Conservation (phyloP, 2,888 invertebrate genomes). For the Pteria penguin region DNA sequence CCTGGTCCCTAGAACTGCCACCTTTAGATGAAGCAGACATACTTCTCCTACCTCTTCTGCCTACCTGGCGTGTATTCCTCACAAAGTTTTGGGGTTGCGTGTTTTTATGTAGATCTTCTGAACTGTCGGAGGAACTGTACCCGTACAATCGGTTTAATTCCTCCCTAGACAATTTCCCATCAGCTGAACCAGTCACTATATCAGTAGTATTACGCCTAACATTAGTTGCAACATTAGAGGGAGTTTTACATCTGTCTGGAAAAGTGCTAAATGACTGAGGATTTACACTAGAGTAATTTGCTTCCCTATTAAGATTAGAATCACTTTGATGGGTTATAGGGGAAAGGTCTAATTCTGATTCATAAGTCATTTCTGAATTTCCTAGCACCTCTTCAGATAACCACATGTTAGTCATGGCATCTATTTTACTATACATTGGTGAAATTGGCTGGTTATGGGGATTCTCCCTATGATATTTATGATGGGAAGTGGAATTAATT, state of each 20-base stretch:
- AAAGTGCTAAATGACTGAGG: background rate
- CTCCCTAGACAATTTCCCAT: background rate
- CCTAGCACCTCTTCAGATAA: background rate
- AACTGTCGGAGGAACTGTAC: constrained; percentile 8
- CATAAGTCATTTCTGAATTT: background rate
- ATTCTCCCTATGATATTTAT: too few species aligned
- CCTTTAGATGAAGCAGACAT: background rate
- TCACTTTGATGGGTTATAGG: constrained; percentile 3
- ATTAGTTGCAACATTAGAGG: background rate
- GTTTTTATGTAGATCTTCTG: background rate
- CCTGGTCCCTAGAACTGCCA: constrained; percentile 17
- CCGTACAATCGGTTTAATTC: background rate
- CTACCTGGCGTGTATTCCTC: constrained; percentile 15
- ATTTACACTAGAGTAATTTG: background rate
- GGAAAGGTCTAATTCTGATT: background rate
- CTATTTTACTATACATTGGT: background rate
- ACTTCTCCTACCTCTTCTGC: constrained; percentile 32
- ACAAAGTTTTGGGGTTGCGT: background rate
- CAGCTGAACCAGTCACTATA: background rate
- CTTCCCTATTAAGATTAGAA: background rate
- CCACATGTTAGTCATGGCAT: background rate
- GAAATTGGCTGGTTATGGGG: too few species aligned
- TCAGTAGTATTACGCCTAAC: background rate
- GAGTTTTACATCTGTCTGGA: background rate
- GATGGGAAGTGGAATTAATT: background rate